Base-by-base conservation (phyloP, 2,113 vertebrate species). In the Tursiops truncatus region DNA sequence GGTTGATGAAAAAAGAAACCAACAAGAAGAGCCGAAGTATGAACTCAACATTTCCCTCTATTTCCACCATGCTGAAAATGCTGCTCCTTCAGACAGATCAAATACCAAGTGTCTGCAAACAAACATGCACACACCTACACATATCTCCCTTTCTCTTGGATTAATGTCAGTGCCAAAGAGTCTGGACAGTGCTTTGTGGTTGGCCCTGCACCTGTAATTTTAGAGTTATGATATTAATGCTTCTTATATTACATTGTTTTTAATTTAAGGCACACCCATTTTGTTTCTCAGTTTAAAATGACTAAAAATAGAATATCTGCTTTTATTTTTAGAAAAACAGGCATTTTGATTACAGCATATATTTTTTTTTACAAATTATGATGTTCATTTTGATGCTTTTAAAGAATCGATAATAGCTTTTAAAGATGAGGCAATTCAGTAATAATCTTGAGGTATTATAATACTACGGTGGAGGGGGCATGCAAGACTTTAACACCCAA, bases 301-400 rank as follows among this genome's bases (percentile, higher is more conserved):
- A 11, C 58, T 80, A 73, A 90, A 95, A 92, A 56, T 95, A 38
- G 56, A 31, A 63, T 11, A 74, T n/a, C 82, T 91, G 14, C 47
- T 93, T 92, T 94, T 67, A 85, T 67, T 91, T 96, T 65, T 81
- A 92, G 91, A 94, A 95, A 92, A 84, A 60, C 1, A 31, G 10
- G 47, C 79, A 38, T 38, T 73, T 94, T 41, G 41, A 62, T 53
- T 87, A 15, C 12, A 9, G 53, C 20, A 33, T 63, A 4, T 33
- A 47, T 33, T 36, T 33, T 36, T 67, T 38, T 67, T 41, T 20
- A 44, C 33, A 84, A 89, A 96, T 21, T 62, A 12, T 84, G 1
- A 31, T 56, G 67, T 93, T 68, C 21, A 25, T 88, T 50, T 56
- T 79, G 33, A 79, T 68, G 47, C 18, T 25, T 80, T 62, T 87